Conservation (phyloP, 2,113 vertebrate species). For the Diadophis punctatus region DNA sequence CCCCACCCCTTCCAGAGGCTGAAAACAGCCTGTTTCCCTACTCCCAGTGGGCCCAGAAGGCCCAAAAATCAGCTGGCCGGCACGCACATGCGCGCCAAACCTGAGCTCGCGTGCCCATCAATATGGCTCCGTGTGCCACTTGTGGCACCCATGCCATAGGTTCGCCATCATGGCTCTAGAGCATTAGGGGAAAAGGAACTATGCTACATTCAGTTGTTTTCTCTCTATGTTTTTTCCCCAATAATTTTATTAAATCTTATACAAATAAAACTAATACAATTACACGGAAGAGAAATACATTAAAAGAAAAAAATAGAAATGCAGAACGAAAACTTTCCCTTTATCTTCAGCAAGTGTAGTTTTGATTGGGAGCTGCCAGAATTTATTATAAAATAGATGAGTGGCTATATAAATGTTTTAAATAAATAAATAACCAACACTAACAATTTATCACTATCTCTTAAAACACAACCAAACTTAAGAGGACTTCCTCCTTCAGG, state of each 20-base stretch:
- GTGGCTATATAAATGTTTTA: background rate
- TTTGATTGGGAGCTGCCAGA: background rate
- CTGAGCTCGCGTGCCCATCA: no score
- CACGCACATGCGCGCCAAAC: no score
- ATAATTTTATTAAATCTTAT: background rate
- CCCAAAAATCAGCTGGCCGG: no score
- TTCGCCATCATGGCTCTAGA: no score
- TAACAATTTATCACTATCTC: background rate
- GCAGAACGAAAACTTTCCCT: background rate
- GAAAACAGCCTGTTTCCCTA: no score
- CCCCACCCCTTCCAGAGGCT: no score
- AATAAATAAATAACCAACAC: background rate
- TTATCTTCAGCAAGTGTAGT: background rate
- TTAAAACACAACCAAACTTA: background rate
- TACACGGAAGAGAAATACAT: background rate
- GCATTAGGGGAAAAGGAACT: background rate
- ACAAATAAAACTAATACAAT: background rate
- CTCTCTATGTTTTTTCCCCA: background rate
- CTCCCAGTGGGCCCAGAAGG: no score
- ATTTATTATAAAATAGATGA: background rate
- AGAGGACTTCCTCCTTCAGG: no score
- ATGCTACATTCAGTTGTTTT: background rate
- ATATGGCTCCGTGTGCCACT: no score
- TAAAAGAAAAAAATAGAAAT: background rate
- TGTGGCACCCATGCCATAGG: no score